phyloP scores from a whole-genome alignment of 2,888 invertebrate species.

The Caenorhabditis sp. region DNA sequence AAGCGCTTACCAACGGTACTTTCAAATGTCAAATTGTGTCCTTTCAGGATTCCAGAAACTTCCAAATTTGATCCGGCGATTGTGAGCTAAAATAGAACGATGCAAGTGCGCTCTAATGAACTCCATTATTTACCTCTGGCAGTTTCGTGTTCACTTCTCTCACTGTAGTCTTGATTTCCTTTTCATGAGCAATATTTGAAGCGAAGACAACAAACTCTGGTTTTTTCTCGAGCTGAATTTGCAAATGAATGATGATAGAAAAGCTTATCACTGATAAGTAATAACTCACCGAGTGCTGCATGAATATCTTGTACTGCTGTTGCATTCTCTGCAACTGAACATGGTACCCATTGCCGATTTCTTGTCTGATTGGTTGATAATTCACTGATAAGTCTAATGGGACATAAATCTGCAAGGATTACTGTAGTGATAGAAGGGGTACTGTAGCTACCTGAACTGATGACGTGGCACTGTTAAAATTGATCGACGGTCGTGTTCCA shows the following conservation, averaged over 20 bases:
- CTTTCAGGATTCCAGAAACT: constrained; percentile 69
- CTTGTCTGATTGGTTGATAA: constrained; percentile 66
- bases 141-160: constrained; percentile 70
- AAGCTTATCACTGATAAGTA: neutral
- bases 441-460: constrained; percentile 61
- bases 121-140: constrained; percentile 45
- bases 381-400: constrained; percentile 69
- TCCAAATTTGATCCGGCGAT: constrained; percentile 74
- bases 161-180: constrained; percentile 71
- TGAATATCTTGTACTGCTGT: constrained; percentile 72
- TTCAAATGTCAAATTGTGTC: constrained; percentile 69
- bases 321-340: constrained; percentile 69
- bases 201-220: constrained; percentile 71
- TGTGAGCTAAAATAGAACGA: constrained; percentile 63
- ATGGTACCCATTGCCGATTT: constrained; percentile 63
- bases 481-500: constrained; percentile 63
- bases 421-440: neutral
- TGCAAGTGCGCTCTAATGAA: too few species aligned
- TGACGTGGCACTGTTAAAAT: constrained; percentile 38
- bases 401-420: constrained; percentile 62
- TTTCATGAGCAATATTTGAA: constrained; percentile 64
- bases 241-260: too few species aligned
- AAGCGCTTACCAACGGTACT: constrained; percentile 69
- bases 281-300: constrained; percentile 66
- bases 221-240: constrained; percentile 70